Base-by-base conservation (phyloP, 1,140 invertebrate species). In the Hyles euphorbiae region DNA sequence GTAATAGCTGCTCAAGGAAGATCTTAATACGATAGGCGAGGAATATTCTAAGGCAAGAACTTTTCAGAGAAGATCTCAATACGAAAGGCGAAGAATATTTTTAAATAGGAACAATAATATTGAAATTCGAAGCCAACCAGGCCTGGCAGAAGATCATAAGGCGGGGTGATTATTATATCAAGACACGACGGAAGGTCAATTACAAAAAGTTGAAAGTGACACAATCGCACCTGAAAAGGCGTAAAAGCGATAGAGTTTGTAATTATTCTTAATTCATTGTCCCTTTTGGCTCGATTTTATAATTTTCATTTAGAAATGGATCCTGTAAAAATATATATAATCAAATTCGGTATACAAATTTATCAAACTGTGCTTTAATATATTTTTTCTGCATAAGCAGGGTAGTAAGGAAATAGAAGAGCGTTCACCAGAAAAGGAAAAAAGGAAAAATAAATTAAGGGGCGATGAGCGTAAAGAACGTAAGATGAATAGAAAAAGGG, bases 401-500 rank as follows among this genome's bases (percentile, higher is more conserved):
- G 87, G 77, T 83, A 90, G 72, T 83, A 91, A 84, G 89, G 90
- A 88, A 63, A 73, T 85, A 73, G 93, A 91, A 83, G 93, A 90
- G 72, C 87, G 76, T 77, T 93, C 88, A 56, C 84, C 86, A 34
- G 82, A 91, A 74, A 84, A 93, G 91, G 74, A 95, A 93, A 83
- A 94, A 92, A 76, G 93, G 92, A 86, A 92, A 91, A 56, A 91
- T 90, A 73, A 94, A 93, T 81, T 90, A 77, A 62, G 94, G 93
- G 90, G 89, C 76, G 94, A 95, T 73, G 89, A 94, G 12, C 91
- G 94, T 51, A 93, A 93, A 84, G 94, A 95, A 79, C 91, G 94
- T 74, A 95, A 95, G 88, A 82, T 94, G 65, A 93, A 92, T 33
- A 89, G 94, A 32, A 95, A 95, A 83, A 91, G 94, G 83, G 93